Evolutionary conservation across 2,888 invertebrate genomes (phyloP), one percentile per base, ranked within the genome.

Genomic region (Iselma pallidipennis): DNA sequence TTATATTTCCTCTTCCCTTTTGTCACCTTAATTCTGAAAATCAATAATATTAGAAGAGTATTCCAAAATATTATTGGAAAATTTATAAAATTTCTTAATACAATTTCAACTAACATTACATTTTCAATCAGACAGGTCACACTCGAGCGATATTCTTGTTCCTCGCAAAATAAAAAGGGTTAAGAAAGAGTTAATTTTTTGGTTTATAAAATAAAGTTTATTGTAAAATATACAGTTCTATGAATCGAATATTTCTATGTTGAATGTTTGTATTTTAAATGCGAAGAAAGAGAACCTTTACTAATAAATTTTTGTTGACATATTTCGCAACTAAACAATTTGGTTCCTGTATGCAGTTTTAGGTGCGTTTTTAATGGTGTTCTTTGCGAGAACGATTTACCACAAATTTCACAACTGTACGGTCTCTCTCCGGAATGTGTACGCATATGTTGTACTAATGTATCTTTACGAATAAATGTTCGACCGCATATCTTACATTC

Each of bases 271-370:
- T 66, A 71, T 49, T 83, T 82, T 68, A 84, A 77, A 71, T 87
- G 88, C 4, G 84, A 74, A 69, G 86, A 87, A 57, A 86, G 74
- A 59, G 86, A 86, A 0, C 86, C 84, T 19, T 83, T 80, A 49
- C 86, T 87, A 1, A 86, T 84, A 58, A 87, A 87, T 1, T 85
- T 83, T 57, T 84, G 85, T 0, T 83, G 85, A 48, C 87, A 87
- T 55, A 76, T 57, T 10, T 82, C 81, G 61, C 87, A 87, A 4
- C 85, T 81, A 63, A 84, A 85, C 19, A 86, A 79, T 57, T 81
- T 81, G 63, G 86, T 85, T 9, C 86, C 86, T 0, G 85, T 85
- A 59, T 86, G 86, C 61, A 84, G 85, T 42, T 86, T 76, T 37
- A 81, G 80, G 70, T 87, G 87, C 1, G 84, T 82, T 1, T 85